A percentile compares a stretch with the other conserved stretches of the same genome.
phyloP scores from a whole-genome alignment of 2,113 vertebrate genomes.

The Daubentonia madagascariensis region DNA sequence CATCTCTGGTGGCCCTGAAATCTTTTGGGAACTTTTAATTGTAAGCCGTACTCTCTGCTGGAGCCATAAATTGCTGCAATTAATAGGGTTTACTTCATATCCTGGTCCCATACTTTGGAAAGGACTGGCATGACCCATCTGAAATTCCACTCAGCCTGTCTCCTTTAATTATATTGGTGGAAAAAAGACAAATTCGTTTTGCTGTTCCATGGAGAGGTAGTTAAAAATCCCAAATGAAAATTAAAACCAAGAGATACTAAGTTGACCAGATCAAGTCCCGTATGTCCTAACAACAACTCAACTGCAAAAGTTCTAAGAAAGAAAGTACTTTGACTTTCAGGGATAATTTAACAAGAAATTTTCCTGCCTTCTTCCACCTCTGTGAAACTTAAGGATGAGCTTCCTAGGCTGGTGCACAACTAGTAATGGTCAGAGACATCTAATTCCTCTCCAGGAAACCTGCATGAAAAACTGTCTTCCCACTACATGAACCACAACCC shows the following conservation, averaged over 20 bases:
- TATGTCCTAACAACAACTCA: background rate
- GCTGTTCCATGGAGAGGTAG: background rate
- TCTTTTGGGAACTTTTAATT: conserved; percentile 25
- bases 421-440: background rate
- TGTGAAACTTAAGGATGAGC: background rate
- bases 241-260: background rate
- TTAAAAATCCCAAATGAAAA: conserved; percentile 54
- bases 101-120: conserved; percentile 2
- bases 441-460: background rate
- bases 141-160: conserved; percentile 18
- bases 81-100: conserved; percentile 43
- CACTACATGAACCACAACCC: background rate
- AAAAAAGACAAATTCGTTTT: background rate
- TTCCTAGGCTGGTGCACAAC: background rate
- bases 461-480: background rate
- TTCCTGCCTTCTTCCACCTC: background rate
- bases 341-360: background rate
- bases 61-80: background rate
- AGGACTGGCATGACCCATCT: background rate
- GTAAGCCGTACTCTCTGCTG: conserved; percentile 1
- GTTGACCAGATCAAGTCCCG: background rate
- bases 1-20: background rate
- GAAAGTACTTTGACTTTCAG: background rate
- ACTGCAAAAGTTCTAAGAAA: background rate
- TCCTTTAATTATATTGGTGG: conserved; percentile 47